Conservation (phyloP, 2,113 vertebrate species). For the Fulmarus glacialis region DNA sequence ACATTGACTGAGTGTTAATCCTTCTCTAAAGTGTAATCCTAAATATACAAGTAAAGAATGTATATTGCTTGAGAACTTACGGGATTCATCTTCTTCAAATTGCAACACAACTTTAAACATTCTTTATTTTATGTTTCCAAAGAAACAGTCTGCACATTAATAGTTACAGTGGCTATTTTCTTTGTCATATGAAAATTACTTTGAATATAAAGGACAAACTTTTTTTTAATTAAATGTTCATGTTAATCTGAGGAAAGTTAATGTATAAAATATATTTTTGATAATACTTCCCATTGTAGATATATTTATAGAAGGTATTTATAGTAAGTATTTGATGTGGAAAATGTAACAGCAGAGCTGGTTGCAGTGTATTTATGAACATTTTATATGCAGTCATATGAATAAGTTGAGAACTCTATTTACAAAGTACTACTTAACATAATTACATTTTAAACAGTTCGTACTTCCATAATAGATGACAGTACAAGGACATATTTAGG, state of each 20-base stretch:
- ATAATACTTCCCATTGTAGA: neutral
- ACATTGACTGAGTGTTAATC: neutral
- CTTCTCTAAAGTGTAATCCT: constrained; percentile 32
- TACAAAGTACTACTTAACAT: constrained; percentile 34
- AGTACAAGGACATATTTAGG: constrained; percentile 12
- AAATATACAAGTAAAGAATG: neutral
- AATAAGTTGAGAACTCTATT: constrained; percentile 7
- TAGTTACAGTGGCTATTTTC: neutral
- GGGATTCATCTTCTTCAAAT: neutral
- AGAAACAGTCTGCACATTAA: neutral
- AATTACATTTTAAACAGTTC: constrained; percentile 47
- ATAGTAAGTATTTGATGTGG: neutral
- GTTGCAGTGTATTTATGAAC: neutral
- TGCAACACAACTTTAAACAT: neutral
- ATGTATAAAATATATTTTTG: constrained; percentile 3
- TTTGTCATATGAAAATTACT: neutral
- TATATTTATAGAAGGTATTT: neutral
- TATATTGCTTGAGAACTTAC: neutral
- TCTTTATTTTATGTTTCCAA: neutral
- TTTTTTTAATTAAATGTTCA: neutral
- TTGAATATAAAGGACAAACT: neutral
- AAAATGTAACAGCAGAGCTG: neutral
- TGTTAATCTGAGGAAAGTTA: neutral
- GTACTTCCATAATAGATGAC: constrained; percentile 26
- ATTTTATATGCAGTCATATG: neutral